Percentiles rank a stretch among this genome's conserved stretches.
Conservation (phyloP, 2,113 vertebrate species). For the Ptilorrhoa leucosticta region DNA sequence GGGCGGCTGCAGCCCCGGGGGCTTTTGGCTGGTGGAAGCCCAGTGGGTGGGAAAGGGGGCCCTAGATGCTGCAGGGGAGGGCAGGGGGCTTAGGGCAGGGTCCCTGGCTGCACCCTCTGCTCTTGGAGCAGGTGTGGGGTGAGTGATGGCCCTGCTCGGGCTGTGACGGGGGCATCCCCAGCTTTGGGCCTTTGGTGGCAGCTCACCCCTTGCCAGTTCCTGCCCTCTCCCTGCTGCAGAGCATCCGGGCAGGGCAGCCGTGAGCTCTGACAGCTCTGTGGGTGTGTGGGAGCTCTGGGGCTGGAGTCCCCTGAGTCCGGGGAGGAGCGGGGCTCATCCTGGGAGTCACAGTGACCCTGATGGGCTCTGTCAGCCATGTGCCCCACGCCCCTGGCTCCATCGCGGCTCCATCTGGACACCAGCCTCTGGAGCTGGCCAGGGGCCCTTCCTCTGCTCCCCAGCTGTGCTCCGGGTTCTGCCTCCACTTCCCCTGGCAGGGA, state of each 20-base stretch:
- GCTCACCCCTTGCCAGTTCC: background rate
- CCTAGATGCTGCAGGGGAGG: background rate
- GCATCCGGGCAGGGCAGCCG: background rate
- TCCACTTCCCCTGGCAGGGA: conserved; percentile 25
- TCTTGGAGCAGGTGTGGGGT: background rate
- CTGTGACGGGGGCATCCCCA: accelerated
- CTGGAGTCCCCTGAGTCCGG: background rate
- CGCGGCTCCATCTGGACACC: background rate
- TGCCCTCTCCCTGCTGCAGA: background rate
- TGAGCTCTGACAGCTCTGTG: background rate
- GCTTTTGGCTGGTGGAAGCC: no score
- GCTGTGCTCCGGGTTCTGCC: background rate
- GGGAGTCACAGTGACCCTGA: background rate
- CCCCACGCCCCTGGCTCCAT: background rate
- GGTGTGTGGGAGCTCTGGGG: background rate
- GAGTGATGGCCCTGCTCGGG: accelerated
- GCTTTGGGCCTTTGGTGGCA: background rate
- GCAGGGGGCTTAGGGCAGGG: background rate
- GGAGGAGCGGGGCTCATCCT: background rate
- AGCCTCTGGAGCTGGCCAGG: background rate
- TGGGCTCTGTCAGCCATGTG: background rate
- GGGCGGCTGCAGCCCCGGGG: accelerated
- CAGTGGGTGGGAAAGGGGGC: background rate
- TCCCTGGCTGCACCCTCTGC: background rate
- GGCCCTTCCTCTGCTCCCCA: conserved; percentile 11